phyloP scores from a whole-genome alignment of 1,140 invertebrate genomes.

The Galendromus occidentalis region DNA sequence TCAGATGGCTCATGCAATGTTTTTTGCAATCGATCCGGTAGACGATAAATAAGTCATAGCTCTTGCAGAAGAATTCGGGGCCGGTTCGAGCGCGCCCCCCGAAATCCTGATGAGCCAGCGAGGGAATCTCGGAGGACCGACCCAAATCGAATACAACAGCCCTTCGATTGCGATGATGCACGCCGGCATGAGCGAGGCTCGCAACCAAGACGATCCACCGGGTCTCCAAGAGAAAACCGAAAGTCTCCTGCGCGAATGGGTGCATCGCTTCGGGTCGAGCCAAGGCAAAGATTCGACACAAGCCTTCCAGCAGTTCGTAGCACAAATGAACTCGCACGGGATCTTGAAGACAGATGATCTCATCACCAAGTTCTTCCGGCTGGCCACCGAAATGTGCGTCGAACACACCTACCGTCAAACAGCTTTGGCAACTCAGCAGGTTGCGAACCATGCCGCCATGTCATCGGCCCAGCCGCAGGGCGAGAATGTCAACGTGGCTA shows the following conservation, averaged over 20 bases:
- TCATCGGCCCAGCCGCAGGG: not conserved
- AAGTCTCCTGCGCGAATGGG: conserved; percentile 80
- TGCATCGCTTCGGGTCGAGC: conserved; percentile 57
- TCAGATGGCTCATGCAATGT: too few species aligned
- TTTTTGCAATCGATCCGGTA: too few species aligned
- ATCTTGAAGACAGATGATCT: conserved; percentile 92
- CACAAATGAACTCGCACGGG: conserved; percentile 83
- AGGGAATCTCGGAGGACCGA: conserved; percentile 31
- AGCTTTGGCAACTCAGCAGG: conserved; percentile 35
- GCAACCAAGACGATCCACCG: conserved; percentile 67
- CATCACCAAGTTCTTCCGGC: conserved; percentile 87
- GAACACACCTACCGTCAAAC: conserved; percentile 62
- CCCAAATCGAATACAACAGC: conserved; percentile 26
- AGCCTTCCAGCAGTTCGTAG: conserved; percentile 81
- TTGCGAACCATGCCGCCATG: conserved; percentile 15
- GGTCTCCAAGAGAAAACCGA: conserved; percentile 88
- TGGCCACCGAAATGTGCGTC: conserved; percentile 89
- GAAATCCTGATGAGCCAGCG: conserved; percentile 40
- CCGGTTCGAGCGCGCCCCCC: conserved; percentile 17
- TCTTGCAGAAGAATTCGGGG: not conserved
- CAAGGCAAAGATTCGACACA: conserved; percentile 67
- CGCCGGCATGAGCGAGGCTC: conserved; percentile 60
- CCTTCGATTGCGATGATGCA: conserved; percentile 67
- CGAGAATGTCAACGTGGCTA: not conserved
- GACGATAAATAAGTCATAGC: not conserved